Evolutionary conservation across 2,113 vertebrate genomes (phyloP).

Genomic region (Thymallus thymallus): DNA sequence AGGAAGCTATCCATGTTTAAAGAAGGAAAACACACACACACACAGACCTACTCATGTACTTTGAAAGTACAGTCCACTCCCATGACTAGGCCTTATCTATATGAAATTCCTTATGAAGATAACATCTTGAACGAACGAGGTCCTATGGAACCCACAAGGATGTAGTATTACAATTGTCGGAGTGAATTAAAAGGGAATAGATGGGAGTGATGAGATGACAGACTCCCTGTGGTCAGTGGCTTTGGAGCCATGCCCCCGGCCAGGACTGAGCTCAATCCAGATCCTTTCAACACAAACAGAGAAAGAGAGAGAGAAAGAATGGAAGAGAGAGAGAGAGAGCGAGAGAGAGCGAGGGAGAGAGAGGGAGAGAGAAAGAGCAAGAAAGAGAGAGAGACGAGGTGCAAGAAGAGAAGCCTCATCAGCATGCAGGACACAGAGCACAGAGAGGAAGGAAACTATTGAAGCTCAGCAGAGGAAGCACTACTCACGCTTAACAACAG

Average conservation of each 20-base stretch:
- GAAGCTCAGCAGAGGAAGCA: background rate
- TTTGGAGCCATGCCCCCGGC: background rate
- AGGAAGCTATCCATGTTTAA: background rate
- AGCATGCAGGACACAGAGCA: background rate
- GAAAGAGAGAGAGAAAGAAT: background rate
- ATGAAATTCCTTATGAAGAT: no score
- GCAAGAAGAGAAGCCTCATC: background rate
- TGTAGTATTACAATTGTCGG: background rate
- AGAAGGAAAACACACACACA: background rate
- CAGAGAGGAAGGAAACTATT: background rate
- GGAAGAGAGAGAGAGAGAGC: background rate
- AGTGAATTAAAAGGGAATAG: conserved; percentile 5
- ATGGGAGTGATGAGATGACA: background rate
- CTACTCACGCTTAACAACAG: background rate
- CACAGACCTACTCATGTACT: background rate
- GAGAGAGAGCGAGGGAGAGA: background rate
- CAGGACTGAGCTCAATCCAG: background rate
- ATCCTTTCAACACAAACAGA: background rate
- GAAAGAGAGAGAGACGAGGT: background rate
- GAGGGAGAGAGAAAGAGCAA: background rate
- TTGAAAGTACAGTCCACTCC: no score
- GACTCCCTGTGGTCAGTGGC: background rate
- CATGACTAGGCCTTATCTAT: no score
- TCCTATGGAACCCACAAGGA: background rate
- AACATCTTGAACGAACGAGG: background rate